Evolutionary conservation across 1,140 invertebrate genomes (phyloP), one percentile per base, ranked within the genome.

Genomic region (Drosophila obscura): DNA sequence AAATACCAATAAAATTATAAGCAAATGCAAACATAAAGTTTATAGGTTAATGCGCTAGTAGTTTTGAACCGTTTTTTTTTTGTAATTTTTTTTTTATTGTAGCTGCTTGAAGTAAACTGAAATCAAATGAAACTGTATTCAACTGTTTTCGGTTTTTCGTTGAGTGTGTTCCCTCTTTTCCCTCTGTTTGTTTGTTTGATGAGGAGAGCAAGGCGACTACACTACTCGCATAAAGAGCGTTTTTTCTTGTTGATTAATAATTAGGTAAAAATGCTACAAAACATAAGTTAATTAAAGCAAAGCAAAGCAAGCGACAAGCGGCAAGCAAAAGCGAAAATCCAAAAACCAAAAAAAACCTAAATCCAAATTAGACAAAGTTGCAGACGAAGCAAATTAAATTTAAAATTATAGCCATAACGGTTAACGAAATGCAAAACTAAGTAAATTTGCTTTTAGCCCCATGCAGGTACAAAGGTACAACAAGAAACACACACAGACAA

Each of bases 161-260:
- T 71, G 51, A 57, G 51, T 57, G 66, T 57, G 50, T 69, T 52
- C 13, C 49, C 43, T 66, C 48, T 57, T 61, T 61, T 52, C 35
- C 35, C 11, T 39, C 11, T 13, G 35, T 39, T 39, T 39, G 35
- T 51, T 49, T 48, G 44, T 56, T 9, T 60, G 13, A 53, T 67
- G 51, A 44, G 51, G 63, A 56, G 49, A 51, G 39, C 52, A 52
- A 46, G 57, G 52, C 55, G 59, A 69, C 60, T 43, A 49, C 26
- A 69, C 60, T 43, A 49, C 26, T 66, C 45, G 15, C 56, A 68
- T 56, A 75, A 74, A 61, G 43, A 73, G 56, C 64, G 75, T 85
- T 85, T 78, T 77, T 87, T 87, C 82, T 87, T 87, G 82, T 87
- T 87, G 82, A 87, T 87, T 87, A 87, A 88, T 87, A 88, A 87